A percentile compares a stretch with the other conserved stretches of the same genome.
Conservation (phyloP, 1,140 invertebrate genomes). For the Diachasmimorpha longicaudata region DNA sequence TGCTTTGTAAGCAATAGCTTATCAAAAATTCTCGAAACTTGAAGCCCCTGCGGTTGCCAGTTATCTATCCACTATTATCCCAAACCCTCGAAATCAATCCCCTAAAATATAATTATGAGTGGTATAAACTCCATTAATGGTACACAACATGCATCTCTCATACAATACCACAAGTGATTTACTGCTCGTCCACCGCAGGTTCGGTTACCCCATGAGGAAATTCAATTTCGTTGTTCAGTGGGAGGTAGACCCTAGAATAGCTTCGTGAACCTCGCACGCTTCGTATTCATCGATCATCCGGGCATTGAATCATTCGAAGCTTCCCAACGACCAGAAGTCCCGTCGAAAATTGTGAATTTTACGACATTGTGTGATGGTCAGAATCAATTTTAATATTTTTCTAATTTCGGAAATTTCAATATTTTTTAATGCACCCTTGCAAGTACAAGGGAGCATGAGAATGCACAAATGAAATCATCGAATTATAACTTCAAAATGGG, state of each 20-base stretch:
- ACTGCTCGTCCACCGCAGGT: background rate
- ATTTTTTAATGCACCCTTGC: too few species aligned
- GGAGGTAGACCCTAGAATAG: background rate
- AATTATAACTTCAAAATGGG: background rate
- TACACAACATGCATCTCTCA: background rate
- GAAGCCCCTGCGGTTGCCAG: background rate
- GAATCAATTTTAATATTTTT: too few species aligned
- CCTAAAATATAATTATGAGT: background rate
- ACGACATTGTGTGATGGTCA: too few species aligned
- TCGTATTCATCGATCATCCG: background rate
- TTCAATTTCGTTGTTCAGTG: background rate
- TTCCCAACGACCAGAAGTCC: background rate
- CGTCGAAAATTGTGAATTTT: background rate
- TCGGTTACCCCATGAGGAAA: background rate
- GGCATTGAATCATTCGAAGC: background rate
- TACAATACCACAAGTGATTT: background rate
- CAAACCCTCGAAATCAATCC: background rate
- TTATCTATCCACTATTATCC: background rate
- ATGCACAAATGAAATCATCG: background rate
- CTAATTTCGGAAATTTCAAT: too few species aligned
- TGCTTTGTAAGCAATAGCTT: too few species aligned
- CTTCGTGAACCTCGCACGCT: background rate
- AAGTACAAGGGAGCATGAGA: too few species aligned
- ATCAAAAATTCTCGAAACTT: too few species aligned
- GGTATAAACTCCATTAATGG: constrained; percentile 38